These are phyloP conservation scores for Aricia artaxerxes DNA, from an alignment of 2,888 invertebrate genomes.

Conservation along the genomic window DNA sequence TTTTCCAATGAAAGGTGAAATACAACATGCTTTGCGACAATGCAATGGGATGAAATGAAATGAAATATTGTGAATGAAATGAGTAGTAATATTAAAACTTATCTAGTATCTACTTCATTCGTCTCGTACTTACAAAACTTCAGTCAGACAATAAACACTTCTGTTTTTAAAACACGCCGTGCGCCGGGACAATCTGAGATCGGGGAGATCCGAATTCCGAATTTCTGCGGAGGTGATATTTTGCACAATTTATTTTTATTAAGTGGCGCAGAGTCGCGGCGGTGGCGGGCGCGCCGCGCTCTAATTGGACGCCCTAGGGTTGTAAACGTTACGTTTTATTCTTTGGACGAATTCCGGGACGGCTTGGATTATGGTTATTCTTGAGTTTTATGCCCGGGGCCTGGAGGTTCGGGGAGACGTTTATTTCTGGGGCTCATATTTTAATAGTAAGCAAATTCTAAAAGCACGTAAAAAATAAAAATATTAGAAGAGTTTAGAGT, in stretches of 20 bases:
- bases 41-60: too few relatives aligned
- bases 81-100: not conserved
- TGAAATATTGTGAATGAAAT: too few relatives aligned
- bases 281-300: conserved; percentile 38
- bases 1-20: too few relatives aligned
- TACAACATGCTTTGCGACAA: too few relatives aligned
- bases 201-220: conserved; percentile 34
- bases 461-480: not conserved
- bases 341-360: not conserved
- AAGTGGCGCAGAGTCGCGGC: conserved; percentile 46
- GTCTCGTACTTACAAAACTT: not conserved
- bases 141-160: conserved; percentile 11
- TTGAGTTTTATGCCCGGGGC: not conserved
- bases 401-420: not conserved
- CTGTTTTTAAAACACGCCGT: not conserved
- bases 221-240: conserved; percentile 46
- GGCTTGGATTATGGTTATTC: not conserved
- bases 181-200: conserved; percentile 29
- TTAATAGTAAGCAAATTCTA: not conserved
- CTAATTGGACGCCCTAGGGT: conserved; percentile 39
- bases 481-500: not conserved
- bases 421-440: not conserved
- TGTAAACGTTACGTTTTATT: conserved; percentile 14
- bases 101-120: not conserved
- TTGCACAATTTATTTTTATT: conserved; percentile 59